Conservation (phyloP, 23 tunicate genomes). For the Phallusia fumigata region DNA sequence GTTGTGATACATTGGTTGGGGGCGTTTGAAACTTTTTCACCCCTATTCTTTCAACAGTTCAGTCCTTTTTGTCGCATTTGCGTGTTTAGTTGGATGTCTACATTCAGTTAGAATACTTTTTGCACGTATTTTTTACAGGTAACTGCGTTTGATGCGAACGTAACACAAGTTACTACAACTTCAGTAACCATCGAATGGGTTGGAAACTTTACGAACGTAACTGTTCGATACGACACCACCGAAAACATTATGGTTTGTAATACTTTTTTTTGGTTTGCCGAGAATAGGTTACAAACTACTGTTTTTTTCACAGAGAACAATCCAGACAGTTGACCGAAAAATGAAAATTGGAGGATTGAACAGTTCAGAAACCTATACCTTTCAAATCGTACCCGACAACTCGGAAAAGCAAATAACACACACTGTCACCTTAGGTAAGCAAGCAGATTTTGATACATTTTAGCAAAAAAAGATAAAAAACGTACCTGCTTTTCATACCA, state of each 20-base stretch:
- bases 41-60: no score
- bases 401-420: background rate
- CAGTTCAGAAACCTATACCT: background rate
- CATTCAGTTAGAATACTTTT: no score
- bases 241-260: background rate
- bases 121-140: no score
- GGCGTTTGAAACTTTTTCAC: no score
- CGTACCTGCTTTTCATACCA: background rate
- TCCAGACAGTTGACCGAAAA: background rate
- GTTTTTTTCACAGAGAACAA: background rate
- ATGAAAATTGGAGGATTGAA: background rate
- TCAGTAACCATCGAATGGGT: background rate
- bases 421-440: background rate
- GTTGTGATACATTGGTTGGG: no score
- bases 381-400: background rate
- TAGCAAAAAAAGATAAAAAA: no score
- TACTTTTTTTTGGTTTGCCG: no score
- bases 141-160: background rate
- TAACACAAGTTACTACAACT: background rate
- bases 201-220: no score
- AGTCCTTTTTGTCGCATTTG: no score
- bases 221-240: no score
- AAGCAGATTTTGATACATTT: no score
- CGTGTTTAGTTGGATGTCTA: no score
- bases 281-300: background rate